Percentiles rank a stretch among this genome's conserved stretches.
Conservation (phyloP, 2,888 invertebrate species). For the Acleris sparsana region DNA sequence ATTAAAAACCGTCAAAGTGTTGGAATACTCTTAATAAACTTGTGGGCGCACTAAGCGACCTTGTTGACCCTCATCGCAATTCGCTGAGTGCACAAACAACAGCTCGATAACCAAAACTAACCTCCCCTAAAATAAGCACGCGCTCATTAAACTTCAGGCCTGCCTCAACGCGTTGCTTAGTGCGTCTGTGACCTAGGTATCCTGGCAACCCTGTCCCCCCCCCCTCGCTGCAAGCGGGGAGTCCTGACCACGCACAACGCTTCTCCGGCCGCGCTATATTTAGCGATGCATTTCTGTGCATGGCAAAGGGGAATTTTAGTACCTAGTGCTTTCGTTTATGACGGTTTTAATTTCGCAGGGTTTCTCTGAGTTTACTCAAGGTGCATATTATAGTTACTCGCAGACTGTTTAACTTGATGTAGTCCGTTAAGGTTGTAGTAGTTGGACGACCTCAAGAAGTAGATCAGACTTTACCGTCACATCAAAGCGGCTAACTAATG, state of each 20-base stretch:
- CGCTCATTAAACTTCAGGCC: slow-evolving; percentile 31
- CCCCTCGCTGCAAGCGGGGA: slow-evolving; percentile 49
- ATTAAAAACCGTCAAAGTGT: too few relatives aligned
- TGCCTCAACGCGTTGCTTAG: slow-evolving; percentile 46
- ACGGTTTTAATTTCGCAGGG: slow-evolving; percentile 3
- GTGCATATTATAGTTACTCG: not conserved
- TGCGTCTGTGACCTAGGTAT: slow-evolving; percentile 57
- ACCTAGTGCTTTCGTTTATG: slow-evolving; percentile 39
- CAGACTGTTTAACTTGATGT: too few relatives aligned
- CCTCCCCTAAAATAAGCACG: slow-evolving; percentile 28
- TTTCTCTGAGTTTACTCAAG: not conserved
- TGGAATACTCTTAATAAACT: too few relatives aligned
- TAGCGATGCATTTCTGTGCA: slow-evolving; percentile 68
- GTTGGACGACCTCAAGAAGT: too few relatives aligned
- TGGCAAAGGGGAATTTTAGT: slow-evolving; percentile 30
- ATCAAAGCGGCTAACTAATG: too few relatives aligned
- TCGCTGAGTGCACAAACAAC: not conserved
- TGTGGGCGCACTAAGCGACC: too few relatives aligned
- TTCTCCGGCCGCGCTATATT: slow-evolving; percentile 69
- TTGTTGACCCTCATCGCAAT: not conserved
- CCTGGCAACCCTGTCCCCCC: slow-evolving; percentile 46
- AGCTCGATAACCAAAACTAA: slow-evolving; percentile 26
- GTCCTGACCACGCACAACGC: slow-evolving; percentile 79
- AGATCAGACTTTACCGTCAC: too few relatives aligned
- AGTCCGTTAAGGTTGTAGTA: too few relatives aligned